These are phyloP conservation scores for Forpus xanthops DNA, from an alignment of 2,797 vertebrate species.

Conservation along the genomic window DNA sequence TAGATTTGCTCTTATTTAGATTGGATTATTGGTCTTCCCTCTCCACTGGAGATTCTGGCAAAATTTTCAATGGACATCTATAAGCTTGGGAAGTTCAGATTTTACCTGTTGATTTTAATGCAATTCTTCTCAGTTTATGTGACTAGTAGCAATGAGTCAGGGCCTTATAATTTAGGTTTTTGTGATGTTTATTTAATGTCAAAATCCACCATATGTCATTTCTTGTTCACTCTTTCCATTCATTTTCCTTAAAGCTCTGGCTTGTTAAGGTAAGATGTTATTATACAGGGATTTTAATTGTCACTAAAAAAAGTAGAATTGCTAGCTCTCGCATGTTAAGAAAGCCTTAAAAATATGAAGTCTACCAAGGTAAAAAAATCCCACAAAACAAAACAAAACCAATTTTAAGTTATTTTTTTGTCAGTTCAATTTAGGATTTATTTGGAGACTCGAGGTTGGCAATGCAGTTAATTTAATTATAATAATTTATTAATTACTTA, in stretches of 20 bases:
- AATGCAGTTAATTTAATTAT: neutral
- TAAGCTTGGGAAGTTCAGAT: neutral
- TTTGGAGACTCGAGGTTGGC: neutral
- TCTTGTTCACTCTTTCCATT: neutral
- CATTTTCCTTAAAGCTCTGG: neutral
- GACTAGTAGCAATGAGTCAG: neutral
- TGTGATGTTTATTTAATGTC: neutral
- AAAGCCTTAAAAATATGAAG: neutral
- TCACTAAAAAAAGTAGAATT: neutral
- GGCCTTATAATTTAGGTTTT: neutral
- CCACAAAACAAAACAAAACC: neutral
- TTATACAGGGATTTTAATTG: neutral
- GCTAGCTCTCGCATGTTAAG: neutral
- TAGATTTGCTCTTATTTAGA: neutral
- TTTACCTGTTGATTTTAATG: neutral
- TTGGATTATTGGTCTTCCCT: neutral
- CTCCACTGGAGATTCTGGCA: neutral
- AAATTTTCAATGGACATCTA: neutral
- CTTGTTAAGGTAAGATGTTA: neutral
- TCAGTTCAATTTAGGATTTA: neutral
- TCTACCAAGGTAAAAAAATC: neutral
- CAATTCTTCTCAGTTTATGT: neutral
- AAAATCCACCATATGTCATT: neutral
- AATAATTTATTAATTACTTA: neutral
- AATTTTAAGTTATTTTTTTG: neutral